Percentiles rank a stretch among this genome's conserved stretches.
phyloP scores from a whole-genome alignment of 2,113 vertebrate genomes.

The Platanista minor region DNA sequence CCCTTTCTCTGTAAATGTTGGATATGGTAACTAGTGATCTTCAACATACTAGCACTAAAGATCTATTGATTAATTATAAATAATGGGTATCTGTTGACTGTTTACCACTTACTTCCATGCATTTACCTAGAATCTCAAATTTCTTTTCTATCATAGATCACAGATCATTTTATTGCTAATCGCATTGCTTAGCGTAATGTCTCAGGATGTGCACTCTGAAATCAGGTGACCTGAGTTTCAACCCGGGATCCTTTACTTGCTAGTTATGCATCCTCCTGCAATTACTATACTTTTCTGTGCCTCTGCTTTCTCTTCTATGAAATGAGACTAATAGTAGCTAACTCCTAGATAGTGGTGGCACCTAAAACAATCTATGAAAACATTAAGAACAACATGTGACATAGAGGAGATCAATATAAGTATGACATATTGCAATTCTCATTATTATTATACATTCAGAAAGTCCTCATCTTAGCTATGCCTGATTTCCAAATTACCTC shows the following conservation, averaged over 20 bases:
- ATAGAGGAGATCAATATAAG: neutral
- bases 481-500: neutral
- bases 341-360: neutral
- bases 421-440: neutral
- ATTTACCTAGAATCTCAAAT: neutral
- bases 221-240: neutral
- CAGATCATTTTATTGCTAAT: neutral
- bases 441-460: neutral
- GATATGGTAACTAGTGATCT: neutral
- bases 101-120: neutral
- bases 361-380: neutral
- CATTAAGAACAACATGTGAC: neutral
- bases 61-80: neutral
- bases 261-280: neutral
- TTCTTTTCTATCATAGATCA: neutral
- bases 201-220: neutral
- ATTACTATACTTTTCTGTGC: neutral
- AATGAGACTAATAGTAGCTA: neutral
- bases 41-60: neutral
- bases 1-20: neutral
- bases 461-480: neutral
- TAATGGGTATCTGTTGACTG: neutral
- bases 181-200: neutral
- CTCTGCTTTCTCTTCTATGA: neutral
- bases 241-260: neutral